These are phyloP conservation scores for Caenorhabditis virilis DNA, from an alignment of 2,888 invertebrate species.

Conservation along the genomic window DNA sequence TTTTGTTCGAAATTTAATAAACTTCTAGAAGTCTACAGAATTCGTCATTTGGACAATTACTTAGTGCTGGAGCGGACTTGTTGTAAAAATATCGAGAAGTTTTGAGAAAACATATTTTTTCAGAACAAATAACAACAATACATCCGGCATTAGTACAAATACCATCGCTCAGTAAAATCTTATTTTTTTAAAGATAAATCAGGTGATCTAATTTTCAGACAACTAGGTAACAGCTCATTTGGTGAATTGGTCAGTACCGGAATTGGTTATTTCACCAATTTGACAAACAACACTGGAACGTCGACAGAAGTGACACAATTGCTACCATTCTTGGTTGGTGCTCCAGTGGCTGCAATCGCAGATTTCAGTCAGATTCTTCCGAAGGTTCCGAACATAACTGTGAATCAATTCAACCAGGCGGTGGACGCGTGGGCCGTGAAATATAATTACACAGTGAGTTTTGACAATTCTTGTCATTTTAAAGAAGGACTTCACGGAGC, in stretches of 20 bases:
- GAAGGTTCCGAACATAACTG: background rate
- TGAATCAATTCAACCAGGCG: background rate
- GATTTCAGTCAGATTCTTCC: background rate
- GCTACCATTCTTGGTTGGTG: background rate
- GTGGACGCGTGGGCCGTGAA: background rate
- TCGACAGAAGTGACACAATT: too few species aligned
- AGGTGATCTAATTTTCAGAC: constrained; percentile 8
- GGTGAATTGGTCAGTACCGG: constrained; percentile 20
- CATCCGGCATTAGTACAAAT: too few species aligned
- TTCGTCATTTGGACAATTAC: constrained; percentile 28
- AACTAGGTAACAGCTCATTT: constrained; percentile 14
- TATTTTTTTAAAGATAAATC: too few species aligned
- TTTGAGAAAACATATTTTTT: constrained; percentile 5
- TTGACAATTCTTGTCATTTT: too few species aligned
- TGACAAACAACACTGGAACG: background rate
- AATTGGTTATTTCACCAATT: constrained; percentile 3
- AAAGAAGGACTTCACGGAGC: too few species aligned
- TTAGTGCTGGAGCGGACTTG: constrained; percentile 7
- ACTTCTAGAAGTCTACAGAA: constrained; percentile 20
- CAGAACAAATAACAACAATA: constrained; percentile 16
- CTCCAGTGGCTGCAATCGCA: background rate
- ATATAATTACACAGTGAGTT: background rate
- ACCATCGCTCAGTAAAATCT: too few species aligned
- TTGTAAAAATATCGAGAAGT: constrained; percentile 5
- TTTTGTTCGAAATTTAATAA: too few species aligned